These are phyloP conservation scores for Acronicta leporina DNA, from an alignment of 2,888 invertebrate genomes.

Conservation along the genomic window DNA sequence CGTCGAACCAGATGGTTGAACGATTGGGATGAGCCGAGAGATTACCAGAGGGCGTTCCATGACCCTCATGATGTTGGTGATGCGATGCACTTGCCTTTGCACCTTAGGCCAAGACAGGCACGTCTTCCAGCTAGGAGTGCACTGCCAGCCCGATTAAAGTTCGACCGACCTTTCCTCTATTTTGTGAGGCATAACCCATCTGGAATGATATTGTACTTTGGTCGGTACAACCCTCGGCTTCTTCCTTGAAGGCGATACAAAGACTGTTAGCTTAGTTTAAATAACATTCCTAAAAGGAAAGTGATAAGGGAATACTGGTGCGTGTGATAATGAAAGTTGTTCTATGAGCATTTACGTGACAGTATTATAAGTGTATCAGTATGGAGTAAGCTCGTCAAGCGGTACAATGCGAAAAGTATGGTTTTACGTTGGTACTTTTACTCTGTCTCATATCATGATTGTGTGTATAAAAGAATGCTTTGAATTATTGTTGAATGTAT, in stretches of 20 bases:
- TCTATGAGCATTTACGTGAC: slow-evolving; percentile 85
- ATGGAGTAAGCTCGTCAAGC: slow-evolving; percentile 67
- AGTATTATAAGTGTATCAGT: slow-evolving; percentile 83
- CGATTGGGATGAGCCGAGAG: slow-evolving; percentile 88
- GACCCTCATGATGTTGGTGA: slow-evolving; percentile 89
- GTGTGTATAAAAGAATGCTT: slow-evolving; percentile 71
- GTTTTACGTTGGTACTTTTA: slow-evolving; percentile 57
- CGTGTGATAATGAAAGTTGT: slow-evolving; percentile 80
- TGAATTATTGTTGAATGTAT: slow-evolving; percentile 70
- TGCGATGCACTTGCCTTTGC: slow-evolving; percentile 90
- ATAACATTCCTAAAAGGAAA: slow-evolving; percentile 84
- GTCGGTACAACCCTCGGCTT: slow-evolving; percentile 95
- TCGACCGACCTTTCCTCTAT: slow-evolving; percentile 96
- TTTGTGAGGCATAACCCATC: slow-evolving; percentile 97
- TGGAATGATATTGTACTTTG: slow-evolving; percentile 96
- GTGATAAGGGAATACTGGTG: slow-evolving; percentile 83
- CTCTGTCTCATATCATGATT: slow-evolving; percentile 70
- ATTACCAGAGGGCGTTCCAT: slow-evolving; percentile 92
- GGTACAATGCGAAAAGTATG: slow-evolving; percentile 57
- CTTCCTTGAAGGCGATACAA: slow-evolving; percentile 89
- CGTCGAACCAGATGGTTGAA: slow-evolving; percentile 83
- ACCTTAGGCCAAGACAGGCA: slow-evolving; percentile 92
- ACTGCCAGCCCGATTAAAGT: slow-evolving; percentile 92
- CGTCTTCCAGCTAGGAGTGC: slow-evolving; percentile 91
- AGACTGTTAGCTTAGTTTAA: slow-evolving; percentile 87